Conservation (phyloP, 2,797 vertebrate species). For the Cirrhinus mrigala region DNA sequence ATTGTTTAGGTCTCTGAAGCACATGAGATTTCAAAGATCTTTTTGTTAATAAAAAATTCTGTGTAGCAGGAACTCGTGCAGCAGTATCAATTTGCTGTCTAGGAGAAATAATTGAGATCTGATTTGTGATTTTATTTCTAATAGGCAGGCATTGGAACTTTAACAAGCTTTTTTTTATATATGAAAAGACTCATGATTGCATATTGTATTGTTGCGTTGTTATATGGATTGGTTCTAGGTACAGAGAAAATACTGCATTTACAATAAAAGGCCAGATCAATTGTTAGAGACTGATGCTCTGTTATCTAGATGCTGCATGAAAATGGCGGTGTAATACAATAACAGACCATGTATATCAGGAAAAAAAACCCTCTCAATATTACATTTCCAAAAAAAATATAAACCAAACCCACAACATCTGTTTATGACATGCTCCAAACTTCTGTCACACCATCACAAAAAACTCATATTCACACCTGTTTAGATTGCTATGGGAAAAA, state of each 20-base stretch:
- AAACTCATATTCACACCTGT: neutral
- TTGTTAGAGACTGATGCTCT: neutral
- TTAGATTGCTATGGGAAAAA: conserved; percentile 17
- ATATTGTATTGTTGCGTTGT: neutral
- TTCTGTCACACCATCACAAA: neutral
- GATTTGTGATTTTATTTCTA: neutral
- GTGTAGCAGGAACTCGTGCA: neutral
- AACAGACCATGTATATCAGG: neutral
- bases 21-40: neutral
- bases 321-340: neutral
- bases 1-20: neutral
- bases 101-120: neutral
- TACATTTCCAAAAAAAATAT: neutral
- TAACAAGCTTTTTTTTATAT: neutral
- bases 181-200: neutral
- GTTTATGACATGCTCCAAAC: neutral
- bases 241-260: neutral
- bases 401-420: neutral
- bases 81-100: neutral
- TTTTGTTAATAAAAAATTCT: neutral
- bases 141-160: neutral
- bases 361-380: neutral
- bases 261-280: neutral
- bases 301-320: neutral
- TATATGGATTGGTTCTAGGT: neutral